Base-by-base conservation (phyloP, 2,888 invertebrate species). In the Azorinus chamasolen region DNA sequence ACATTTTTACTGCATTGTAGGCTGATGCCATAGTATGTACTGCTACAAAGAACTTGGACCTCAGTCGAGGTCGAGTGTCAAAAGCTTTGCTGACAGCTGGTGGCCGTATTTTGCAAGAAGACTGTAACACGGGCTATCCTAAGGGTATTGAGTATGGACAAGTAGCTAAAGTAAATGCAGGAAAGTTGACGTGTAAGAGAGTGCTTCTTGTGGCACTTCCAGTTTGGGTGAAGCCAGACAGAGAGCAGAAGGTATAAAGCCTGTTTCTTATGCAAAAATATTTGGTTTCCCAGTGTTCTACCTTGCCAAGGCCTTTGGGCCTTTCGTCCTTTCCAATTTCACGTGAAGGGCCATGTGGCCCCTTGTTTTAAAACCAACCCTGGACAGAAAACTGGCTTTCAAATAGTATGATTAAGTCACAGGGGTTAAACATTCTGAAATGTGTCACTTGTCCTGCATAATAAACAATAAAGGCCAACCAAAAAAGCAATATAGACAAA, bases 21-120 rank as follows among this genome's bases (percentile, higher is more conserved):
- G 78, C 73, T 43, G 86, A 86, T 83, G 83, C 82, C 1, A 63
- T 84, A 16, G 83, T 86, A 0, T 84, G 83, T 65, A 72, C 82
- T 22, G 70, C 79, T 5, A 79, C 54, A 20, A 66, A 69, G 22
- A 71, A 66, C 27, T 58, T 86, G 10, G 72, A 79, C 51, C 64
- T 86, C 20, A 71, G 55, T 14, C 64, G 62, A 20, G 86, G 86
- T 10, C 63, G 70, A 50, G 70, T 77, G 51, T 84, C 86, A 0
- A 76, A 51, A 46, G 66, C 75, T 4, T 24, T 86, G 12, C 32
- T 84, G 20, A 58, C 74, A 8, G 72, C 58, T 8, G 84, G 77
- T 5, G 84, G 86, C 1, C 10, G 66, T 1, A 39, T 37, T 8
- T 62, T 86, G 37, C 72, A 78, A 46, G 45, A 68, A 0, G 83